Conservation (phyloP, 2,113 vertebrate genomes). For the Climacteris rufus region DNA sequence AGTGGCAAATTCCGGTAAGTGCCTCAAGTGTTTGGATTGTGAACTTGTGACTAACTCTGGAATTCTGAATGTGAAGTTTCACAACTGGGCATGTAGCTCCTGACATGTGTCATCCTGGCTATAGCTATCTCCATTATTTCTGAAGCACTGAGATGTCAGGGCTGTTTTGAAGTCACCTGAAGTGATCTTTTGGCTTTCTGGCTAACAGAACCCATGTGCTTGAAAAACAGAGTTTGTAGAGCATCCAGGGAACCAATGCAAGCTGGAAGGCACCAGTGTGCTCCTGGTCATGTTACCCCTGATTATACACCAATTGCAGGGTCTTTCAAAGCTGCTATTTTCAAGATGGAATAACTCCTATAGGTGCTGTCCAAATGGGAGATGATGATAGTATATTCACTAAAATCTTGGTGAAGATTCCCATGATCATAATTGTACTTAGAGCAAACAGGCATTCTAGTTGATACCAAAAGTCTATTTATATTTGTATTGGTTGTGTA, state of each 20-base stretch:
- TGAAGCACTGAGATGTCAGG: background rate
- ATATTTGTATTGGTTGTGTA: background rate
- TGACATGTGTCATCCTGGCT: background rate
- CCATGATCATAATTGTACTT: background rate
- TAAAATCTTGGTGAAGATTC: background rate
- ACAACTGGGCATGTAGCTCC: background rate
- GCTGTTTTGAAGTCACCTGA: background rate
- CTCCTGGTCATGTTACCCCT: background rate
- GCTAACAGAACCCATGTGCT: background rate
- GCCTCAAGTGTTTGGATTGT: background rate
- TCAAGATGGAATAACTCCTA: background rate
- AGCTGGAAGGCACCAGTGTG: background rate
- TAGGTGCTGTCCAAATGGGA: background rate
- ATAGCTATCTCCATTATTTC: background rate
- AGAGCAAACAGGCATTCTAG: background rate
- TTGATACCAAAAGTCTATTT: background rate
- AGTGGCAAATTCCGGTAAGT: background rate
- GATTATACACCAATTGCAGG: background rate
- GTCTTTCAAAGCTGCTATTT: background rate
- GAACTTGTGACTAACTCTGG: background rate
- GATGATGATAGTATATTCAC: background rate
- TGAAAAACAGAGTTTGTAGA: background rate
- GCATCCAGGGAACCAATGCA: background rate
- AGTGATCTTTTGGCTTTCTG: background rate
- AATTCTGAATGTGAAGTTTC: background rate